phyloP scores from a whole-genome alignment of 2,888 invertebrate genomes.

The Agriopis leucophaearia region DNA sequence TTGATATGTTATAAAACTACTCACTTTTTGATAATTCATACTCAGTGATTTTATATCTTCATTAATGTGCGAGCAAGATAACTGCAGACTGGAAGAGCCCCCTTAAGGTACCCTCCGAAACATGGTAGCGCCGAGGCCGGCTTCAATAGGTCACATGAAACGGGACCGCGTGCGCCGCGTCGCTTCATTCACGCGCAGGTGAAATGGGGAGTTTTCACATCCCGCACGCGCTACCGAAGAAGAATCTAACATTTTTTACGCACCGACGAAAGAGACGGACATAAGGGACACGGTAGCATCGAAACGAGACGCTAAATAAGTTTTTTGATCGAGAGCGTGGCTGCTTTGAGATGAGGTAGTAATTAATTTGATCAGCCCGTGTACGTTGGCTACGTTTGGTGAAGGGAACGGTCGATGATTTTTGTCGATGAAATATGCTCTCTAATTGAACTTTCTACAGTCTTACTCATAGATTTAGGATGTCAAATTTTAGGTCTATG shows the following conservation, averaged over 20 bases:
- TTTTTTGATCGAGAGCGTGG: constrained; percentile 70
- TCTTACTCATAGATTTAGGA: too few relatives aligned
- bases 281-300: constrained; percentile 16
- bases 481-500: too few relatives aligned
- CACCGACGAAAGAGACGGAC: constrained; percentile 55
- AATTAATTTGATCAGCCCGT: constrained; percentile 84
- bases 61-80: too few relatives aligned
- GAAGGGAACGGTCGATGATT: constrained; percentile 57
- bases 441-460: too few relatives aligned
- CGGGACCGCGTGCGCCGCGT: constrained; percentile 50
- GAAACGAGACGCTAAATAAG: constrained; percentile 52
- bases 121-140: constrained; percentile 22
- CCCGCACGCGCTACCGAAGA: constrained; percentile 77
- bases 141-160: constrained; percentile 59
- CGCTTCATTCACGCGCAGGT: constrained; percentile 76
- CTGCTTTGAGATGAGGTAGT: constrained; percentile 77
- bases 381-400: constrained; percentile 71
- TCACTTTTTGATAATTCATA: too few relatives aligned
- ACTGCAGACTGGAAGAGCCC: too few relatives aligned
- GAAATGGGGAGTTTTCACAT: constrained; percentile 80
- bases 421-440: constrained; percentile 34
- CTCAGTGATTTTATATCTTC: too few relatives aligned
- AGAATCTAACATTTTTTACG: constrained; percentile 71
- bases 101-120: neutral
- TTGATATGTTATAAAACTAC: too few relatives aligned